Evolutionary conservation across 2,797 vertebrate species (phyloP).

Genomic region (Alcedo quadribrachys): DNA sequence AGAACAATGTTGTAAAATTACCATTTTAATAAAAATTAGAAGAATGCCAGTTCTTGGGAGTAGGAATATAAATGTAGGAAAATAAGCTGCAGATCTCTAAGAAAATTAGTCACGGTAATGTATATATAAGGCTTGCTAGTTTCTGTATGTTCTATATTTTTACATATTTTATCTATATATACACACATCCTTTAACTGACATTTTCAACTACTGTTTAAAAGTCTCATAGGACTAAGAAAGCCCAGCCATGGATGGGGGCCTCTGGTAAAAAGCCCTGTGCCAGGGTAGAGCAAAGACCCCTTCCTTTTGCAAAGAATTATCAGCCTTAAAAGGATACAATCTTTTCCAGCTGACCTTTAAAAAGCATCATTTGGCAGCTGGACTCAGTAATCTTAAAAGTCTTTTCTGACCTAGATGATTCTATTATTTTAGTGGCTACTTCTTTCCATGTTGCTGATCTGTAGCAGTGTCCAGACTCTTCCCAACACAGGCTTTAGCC

Average conservation of each 20-base stretch:
- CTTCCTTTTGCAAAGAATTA: background rate
- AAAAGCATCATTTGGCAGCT: background rate
- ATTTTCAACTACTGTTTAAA: background rate
- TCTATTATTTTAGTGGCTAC: background rate
- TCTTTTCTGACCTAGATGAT: background rate
- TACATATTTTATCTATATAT: background rate
- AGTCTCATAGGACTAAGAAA: background rate
- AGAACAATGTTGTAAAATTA: background rate
- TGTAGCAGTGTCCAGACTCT: background rate
- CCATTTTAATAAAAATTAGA: background rate
- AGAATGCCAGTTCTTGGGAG: background rate
- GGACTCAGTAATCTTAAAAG: background rate
- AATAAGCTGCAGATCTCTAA: background rate
- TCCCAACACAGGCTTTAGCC: background rate
- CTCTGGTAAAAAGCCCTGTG: background rate
- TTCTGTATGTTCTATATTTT: background rate
- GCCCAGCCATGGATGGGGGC: accelerated
- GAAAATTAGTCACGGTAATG: background rate
- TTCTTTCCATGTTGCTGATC: background rate
- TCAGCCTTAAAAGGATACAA: background rate
- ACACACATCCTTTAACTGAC: accelerated
- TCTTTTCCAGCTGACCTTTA: background rate
- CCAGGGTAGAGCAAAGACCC: background rate
- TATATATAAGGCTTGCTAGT: background rate
- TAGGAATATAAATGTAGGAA: background rate